These are phyloP conservation scores for Schizothorax lantsangensis DNA, from an alignment of 2,797 vertebrate genomes.

Conservation along the genomic window DNA sequence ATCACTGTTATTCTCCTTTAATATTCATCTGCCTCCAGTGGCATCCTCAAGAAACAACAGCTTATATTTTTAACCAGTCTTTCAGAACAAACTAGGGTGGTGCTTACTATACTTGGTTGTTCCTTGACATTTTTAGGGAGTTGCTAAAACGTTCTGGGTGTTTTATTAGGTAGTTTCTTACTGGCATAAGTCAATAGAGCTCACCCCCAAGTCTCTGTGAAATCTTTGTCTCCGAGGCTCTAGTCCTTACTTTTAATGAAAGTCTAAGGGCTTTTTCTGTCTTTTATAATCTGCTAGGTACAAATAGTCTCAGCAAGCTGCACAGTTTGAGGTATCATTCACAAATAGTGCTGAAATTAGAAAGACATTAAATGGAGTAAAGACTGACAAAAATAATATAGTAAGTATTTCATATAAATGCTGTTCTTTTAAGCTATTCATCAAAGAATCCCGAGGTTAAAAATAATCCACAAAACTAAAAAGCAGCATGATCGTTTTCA, in stretches of 20 bases:
- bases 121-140: not conserved
- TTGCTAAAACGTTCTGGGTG: not conserved
- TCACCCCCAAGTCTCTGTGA: not conserved
- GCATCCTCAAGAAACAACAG: constrained; percentile 16
- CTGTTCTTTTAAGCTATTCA: not conserved
- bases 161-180: not conserved
- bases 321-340: not conserved
- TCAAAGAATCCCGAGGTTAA: not conserved
- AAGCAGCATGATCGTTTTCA: not conserved
- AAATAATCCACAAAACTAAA: not conserved
- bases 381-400: not conserved
- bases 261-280: not conserved
- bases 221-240: not conserved
- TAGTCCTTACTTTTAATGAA: not conserved
- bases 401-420: too few relatives aligned
- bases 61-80: too few relatives aligned
- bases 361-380: not conserved
- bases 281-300: not conserved
- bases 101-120: not conserved
- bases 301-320: not conserved
- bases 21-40: constrained; percentile 28
- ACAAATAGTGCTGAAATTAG: not conserved
- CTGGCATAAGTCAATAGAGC: not conserved
- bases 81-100: not conserved
- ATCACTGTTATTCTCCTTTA: not conserved